A percentile compares a stretch with the other conserved stretches of the same genome.
Conservation (phyloP, 2,113 vertebrate genomes). For the Neoarius graeffei region DNA sequence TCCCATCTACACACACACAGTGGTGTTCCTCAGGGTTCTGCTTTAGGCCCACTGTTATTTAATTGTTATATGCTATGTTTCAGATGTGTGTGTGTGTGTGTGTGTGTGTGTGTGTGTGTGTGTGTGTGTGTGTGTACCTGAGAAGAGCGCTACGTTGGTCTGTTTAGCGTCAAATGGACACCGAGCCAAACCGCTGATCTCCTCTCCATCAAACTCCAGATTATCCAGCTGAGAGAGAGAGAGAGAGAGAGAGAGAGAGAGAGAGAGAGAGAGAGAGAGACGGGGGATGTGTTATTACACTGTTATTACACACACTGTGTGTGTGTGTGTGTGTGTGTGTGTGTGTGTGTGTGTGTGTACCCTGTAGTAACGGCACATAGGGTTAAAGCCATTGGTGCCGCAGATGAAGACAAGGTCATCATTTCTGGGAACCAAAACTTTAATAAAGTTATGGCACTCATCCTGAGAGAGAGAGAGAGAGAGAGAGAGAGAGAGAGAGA, state of each 20-base stretch:
- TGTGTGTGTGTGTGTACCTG: conserved; percentile 81
- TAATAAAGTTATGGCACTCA: conserved; percentile 99
- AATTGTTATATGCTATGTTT: background rate
- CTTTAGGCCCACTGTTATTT: background rate
- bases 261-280: conserved; percentile 45
- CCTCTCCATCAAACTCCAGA: conserved; percentile 97
- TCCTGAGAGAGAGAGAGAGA: conserved; percentile 75
- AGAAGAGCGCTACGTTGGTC: conserved; percentile 98
- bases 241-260: conserved; percentile 49
- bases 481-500: background rate
- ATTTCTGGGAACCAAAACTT: conserved; percentile 96
- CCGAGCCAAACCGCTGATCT: conserved; percentile 96
- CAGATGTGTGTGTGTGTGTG: conserved; percentile 69
- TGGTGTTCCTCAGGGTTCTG: background rate
- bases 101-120: conserved; percentile 69
- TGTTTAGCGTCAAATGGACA: conserved; percentile 99
- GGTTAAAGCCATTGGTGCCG: conserved; percentile 96
- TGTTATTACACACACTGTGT: background rate
- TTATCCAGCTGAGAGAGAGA: conserved; percentile 84
- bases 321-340: conserved; percentile 1
- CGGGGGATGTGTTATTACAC: background rate
- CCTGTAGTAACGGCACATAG: conserved; percentile 97
- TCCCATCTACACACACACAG: conserved; percentile 80
- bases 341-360: conserved; percentile 70
- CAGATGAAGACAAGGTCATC: conserved; percentile 97